Evolutionary conservation across 2,888 invertebrate species (phyloP), one percentile per base, ranked within the genome.

Genomic region (Torymus aiolomorphi): DNA sequence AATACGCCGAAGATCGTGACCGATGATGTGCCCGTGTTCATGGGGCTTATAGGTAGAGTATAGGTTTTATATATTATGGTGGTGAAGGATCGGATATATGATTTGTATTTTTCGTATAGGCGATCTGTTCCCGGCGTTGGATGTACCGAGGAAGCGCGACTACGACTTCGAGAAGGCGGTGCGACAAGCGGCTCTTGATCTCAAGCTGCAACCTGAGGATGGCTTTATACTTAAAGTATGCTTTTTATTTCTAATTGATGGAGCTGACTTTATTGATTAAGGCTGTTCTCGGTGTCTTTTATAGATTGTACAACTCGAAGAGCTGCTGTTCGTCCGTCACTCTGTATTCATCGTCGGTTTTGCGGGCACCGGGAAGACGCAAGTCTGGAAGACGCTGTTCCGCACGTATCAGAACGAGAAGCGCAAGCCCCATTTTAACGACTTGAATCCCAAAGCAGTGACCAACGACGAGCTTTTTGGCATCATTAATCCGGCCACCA

Each of bases 401-500:
- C 94, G 93, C 86, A 97, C 97, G 0, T 97, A 98, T 89, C 90
- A 92, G 71, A 96, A 97, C 91, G 92, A 95, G 84, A 96, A 96
- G 88, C 90, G 93, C 77, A 97, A 96, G 88, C 98, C 98, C 0
- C 91, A 94, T 82, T 97, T 94, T 84, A 95, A 96, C 86, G 98
- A 98, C 89, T 92, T 98, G n/a, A 97, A 98, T 89, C 98, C 98
- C 0, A 98, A 98, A 90, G 97, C 97, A 13, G 98, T 98, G 8
- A 97, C 98, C 0, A 98, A 97, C 88, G 97, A 98, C 88, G 98
- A 98, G 89, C 91, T 98, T 56, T 98, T 98, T 90, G 98, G 98
- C 8, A 94, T 97, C 74, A 97, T 98, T 79, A 98, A 97, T 91
- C 97, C 97, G 0, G 92, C 97, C 0, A 98, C 98, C 0, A 93